A percentile compares a stretch with the other conserved stretches of the same genome.
Conservation (phyloP, 2,888 invertebrate genomes). For the Microplitis manilae region DNA sequence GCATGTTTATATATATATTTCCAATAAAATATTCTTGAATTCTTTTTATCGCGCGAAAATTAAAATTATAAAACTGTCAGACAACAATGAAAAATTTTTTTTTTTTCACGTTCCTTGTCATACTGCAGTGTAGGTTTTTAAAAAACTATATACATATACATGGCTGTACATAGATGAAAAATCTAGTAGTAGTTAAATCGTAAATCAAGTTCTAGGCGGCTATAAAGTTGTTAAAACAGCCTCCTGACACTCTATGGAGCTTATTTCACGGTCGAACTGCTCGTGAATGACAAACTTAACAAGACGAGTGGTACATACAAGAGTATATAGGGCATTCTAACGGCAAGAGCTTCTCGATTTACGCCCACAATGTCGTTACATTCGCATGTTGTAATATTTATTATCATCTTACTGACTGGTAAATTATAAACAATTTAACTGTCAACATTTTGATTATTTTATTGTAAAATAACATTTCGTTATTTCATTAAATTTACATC, state of each 20-base stretch:
- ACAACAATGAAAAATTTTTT: no score
- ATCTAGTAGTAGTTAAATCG: constrained; percentile 24
- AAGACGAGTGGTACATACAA: constrained; percentile 5
- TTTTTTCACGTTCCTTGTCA: no score
- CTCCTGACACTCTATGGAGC: constrained; percentile 24
- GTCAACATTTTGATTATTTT: neutral
- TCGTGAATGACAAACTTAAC: constrained; percentile 21
- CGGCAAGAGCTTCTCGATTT: constrained; percentile 25
- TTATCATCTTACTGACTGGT: constrained; percentile 21
- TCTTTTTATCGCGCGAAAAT: no score
- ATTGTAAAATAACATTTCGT: neutral
- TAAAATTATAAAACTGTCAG: no score
- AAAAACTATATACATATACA: constrained; percentile 8
- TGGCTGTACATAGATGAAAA: constrained; percentile 18
- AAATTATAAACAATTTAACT: constrained; percentile 9
- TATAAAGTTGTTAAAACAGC: constrained; percentile 23
- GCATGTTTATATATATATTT: no score
- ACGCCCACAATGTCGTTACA: constrained; percentile 23
- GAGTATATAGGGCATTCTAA: constrained; percentile 27
- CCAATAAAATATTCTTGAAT: no score
- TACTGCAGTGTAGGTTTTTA: no score
- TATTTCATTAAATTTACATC: neutral
- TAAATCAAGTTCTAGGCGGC: constrained; percentile 34
- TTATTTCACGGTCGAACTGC: constrained; percentile 37
- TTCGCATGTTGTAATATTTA: constrained; percentile 24